Evolutionary conservation across 2,113 vertebrate genomes (phyloP).

Genomic region (Entosphenus tridentatus): DNA sequence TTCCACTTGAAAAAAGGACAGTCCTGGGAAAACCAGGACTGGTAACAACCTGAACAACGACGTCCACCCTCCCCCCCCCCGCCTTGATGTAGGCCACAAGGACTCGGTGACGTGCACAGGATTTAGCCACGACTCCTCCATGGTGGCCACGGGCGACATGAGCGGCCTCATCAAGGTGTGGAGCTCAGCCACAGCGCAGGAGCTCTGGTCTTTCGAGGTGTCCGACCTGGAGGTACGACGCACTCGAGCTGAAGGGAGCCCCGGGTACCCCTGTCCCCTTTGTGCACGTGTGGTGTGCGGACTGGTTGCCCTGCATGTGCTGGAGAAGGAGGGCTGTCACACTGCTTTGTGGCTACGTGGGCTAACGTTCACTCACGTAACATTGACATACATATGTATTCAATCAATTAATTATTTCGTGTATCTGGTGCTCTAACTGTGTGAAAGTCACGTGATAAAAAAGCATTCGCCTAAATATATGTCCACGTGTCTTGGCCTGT

Average conservation of each 20-base stretch:
- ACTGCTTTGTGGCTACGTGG: not conserved
- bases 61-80: too few species aligned
- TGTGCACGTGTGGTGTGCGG: not conserved
- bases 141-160: slow-evolving; percentile 82
- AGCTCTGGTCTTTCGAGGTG: slow-evolving; percentile 82
- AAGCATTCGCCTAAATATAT: too few species aligned
- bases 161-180: slow-evolving; percentile 81
- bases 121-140: slow-evolving; percentile 61
- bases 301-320: not conserved
- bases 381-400: too few species aligned
- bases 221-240: slow-evolving; percentile 62
- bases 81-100: slow-evolving; percentile 44
- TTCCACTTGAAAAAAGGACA: too few species aligned
- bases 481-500: too few species aligned
- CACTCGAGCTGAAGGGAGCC: not conserved
- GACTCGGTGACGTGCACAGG: slow-evolving; percentile 64
- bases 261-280: not conserved
- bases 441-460: too few species aligned
- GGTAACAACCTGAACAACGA: too few species aligned
- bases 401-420: too few species aligned
- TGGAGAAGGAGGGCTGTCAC: not conserved
- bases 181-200: slow-evolving; percentile 52
- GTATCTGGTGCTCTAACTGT: too few species aligned
- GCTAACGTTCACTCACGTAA: not conserved
- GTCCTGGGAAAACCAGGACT: too few species aligned